Conservation (phyloP, 2,797 vertebrate species). For the Peromyscus attwateri region DNA sequence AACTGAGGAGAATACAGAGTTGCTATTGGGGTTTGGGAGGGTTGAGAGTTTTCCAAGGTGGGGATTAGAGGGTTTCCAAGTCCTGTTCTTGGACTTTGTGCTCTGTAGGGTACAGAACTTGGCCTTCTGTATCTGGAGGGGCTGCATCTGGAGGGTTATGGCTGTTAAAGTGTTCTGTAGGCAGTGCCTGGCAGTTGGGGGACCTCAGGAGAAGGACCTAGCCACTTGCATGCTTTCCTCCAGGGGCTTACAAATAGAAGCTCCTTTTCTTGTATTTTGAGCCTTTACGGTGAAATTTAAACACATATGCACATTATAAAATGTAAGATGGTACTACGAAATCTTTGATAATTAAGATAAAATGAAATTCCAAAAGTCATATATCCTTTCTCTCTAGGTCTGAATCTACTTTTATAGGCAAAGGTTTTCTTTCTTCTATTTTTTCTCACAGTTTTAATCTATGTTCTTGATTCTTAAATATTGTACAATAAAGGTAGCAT, state of each 20-base stretch:
- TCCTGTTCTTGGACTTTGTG: background rate
- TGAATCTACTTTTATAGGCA: background rate
- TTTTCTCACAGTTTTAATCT: background rate
- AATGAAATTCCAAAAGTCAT: background rate
- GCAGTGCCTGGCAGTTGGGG: background rate
- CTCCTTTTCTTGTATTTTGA: background rate
- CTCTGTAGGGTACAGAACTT: too few species aligned
- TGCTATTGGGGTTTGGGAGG: background rate
- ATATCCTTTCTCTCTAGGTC: background rate
- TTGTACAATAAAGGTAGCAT: background rate
- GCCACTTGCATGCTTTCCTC: background rate
- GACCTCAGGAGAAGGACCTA: too few species aligned
- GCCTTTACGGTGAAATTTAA: background rate
- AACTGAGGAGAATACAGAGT: background rate
- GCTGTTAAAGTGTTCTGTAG: background rate
- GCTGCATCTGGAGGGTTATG: too few species aligned
- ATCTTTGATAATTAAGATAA: background rate
- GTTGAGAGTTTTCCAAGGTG: background rate
- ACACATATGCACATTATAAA: background rate
- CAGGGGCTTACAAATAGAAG: background rate
- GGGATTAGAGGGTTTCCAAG: background rate
- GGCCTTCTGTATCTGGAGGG: background rate
- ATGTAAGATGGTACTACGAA: background rate
- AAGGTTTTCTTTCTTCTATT: background rate
- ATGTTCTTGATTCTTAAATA: background rate